phyloP scores from a whole-genome alignment of 2,113 vertebrate genomes.

The Todiramphus saurophagus region DNA sequence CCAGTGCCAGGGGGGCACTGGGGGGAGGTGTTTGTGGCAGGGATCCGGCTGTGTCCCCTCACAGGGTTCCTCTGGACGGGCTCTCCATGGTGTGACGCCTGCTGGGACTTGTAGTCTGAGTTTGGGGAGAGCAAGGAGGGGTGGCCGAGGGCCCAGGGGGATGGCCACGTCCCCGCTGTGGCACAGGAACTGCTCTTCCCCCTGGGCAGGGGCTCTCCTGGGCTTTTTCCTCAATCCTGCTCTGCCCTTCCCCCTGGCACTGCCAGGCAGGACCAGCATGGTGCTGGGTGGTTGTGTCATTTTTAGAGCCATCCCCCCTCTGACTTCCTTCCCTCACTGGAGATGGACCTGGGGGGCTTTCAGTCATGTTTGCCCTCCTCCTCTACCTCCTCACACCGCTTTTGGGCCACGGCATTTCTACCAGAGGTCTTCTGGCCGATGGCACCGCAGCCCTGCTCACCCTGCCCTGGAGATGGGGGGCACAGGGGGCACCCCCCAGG shows the following conservation, averaged over 20 bases:
- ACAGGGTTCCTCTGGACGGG: background rate
- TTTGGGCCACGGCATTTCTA: too few relatives aligned
- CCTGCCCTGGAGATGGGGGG: background rate
- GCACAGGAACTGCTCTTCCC: fast-evolving
- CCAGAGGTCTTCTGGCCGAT: too few relatives aligned
- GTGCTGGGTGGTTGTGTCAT: background rate
- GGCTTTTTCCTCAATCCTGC: background rate
- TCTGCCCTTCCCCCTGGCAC: background rate
- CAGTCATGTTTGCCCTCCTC: too few relatives aligned
- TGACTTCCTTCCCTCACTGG: too few relatives aligned
- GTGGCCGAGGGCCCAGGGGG: background rate
- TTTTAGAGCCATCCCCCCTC: too few relatives aligned
- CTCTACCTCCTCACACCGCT: too few relatives aligned
- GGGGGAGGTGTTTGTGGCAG: background rate
- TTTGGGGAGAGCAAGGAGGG: background rate
- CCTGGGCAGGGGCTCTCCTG: background rate
- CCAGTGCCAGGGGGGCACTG: background rate
- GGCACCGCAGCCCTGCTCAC: background rate
- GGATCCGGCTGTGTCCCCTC: background rate
- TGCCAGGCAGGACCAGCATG: background rate
- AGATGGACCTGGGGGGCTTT: too few relatives aligned
- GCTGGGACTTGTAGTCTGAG: background rate
- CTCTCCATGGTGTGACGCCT: fast-evolving
- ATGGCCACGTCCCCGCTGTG: fast-evolving
- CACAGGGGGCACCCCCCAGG: background rate